These are phyloP conservation scores for Laupala kohalensis DNA, from an alignment of 1,140 invertebrate genomes.

Conservation along the genomic window DNA sequence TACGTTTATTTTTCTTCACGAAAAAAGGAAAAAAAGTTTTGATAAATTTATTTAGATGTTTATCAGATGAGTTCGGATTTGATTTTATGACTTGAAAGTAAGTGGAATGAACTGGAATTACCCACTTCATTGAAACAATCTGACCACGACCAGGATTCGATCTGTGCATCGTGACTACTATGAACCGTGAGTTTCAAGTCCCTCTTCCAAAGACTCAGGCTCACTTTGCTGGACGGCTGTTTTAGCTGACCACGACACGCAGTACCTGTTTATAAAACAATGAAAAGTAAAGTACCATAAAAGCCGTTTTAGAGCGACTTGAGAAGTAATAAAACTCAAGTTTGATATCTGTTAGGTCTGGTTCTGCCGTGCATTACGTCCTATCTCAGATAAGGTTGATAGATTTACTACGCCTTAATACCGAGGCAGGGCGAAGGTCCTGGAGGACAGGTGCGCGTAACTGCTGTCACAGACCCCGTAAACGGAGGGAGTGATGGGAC, in stretches of 20 bases:
- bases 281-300: not conserved
- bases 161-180: not conserved
- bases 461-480: not conserved
- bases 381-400: not conserved
- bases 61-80: too few species aligned
- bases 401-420: not conserved
- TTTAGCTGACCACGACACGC: not conserved
- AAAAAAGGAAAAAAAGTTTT: too few species aligned
- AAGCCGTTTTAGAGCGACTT: not conserved
- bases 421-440: not conserved
- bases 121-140: not conserved
- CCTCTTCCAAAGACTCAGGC: not conserved
- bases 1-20: too few species aligned
- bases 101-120: not conserved
- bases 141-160: not conserved
- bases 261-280: not conserved
- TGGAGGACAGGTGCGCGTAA: not conserved
- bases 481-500: too few species aligned
- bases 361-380: not conserved
- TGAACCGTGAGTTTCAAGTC: not conserved
- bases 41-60: too few species aligned
- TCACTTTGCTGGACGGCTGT: not conserved
- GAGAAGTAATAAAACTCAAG: not conserved
- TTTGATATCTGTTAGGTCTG: not conserved
- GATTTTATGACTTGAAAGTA: too few species aligned